Evolutionary conservation across 2,113 vertebrate species (phyloP).

Genomic region (Emydocephalus ijimae): DNA sequence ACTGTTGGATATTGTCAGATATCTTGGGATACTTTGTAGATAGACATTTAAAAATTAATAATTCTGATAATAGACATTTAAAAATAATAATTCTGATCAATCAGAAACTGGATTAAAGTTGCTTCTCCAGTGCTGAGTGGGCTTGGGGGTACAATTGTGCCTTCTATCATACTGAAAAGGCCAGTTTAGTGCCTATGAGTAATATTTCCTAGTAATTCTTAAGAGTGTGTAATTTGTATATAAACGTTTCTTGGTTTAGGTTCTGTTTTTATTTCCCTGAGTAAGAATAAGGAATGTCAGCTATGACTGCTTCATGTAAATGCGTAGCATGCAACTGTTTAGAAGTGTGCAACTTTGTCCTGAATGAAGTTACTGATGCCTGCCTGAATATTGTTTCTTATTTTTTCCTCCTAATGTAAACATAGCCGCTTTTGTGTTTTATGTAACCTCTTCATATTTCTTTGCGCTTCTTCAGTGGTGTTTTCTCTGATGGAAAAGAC

Average conservation of each 20-base stretch:
- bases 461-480: conserved; percentile 71
- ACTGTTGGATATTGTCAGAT: not conserved
- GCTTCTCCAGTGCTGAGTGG: not conserved
- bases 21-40: not conserved
- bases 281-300: not conserved
- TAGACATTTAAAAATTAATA: not conserved
- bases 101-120: not conserved
- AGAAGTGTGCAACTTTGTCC: not conserved
- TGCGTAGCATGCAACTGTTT: not conserved
- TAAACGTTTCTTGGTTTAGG: not conserved
- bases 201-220: not conserved
- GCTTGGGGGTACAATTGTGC: not conserved
- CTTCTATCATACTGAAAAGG: not conserved
- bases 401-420: not conserved
- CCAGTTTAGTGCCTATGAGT: not conserved
- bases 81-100: not conserved
- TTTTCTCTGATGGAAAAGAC: conserved; percentile 86
- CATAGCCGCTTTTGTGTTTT: not conserved
- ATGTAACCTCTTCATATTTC: not conserved
- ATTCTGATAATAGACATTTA: not conserved
- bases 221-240: not conserved
- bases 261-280: not conserved
- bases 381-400: not conserved
- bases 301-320: not conserved
- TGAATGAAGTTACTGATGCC: not conserved